A percentile compares a stretch with the other conserved stretches of the same genome.
Evolutionary conservation across 2,888 invertebrate genomes (phyloP).

Genomic region (Lepetodrilus schrolli): DNA sequence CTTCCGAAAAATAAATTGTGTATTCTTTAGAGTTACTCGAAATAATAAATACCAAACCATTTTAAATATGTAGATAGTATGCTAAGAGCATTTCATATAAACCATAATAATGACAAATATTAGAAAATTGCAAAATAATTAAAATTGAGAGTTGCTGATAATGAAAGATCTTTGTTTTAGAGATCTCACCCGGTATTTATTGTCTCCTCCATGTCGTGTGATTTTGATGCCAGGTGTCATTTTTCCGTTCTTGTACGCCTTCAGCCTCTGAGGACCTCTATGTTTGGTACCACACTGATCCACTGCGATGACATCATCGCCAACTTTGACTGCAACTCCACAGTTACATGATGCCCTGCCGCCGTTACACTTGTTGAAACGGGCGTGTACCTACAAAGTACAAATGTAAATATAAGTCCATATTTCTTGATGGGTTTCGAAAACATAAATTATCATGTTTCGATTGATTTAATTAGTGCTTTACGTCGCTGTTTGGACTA

Average conservation of each 20-base stretch:
- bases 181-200: slow-evolving; percentile 48
- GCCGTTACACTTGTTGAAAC: slow-evolving; percentile 42
- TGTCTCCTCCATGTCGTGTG: slow-evolving; percentile 42
- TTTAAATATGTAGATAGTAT: no score
- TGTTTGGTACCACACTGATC: slow-evolving; percentile 46
- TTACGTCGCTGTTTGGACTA: no score
- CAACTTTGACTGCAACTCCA: slow-evolving; percentile 45
- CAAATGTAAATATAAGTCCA: neutral
- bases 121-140: no score
- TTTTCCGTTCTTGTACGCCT: slow-evolving; percentile 44
- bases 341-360: slow-evolving; percentile 49
- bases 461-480: no score
- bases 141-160: no score
- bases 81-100: no score
- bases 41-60: no score
- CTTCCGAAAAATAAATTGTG: no score
- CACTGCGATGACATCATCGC: slow-evolving; percentile 49
- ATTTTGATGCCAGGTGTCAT: slow-evolving; percentile 48
- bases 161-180: no score
- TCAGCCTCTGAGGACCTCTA: slow-evolving; percentile 37
- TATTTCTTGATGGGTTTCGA: neutral
- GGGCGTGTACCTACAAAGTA: slow-evolving; percentile 41
- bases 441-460: no score
- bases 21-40: no score
- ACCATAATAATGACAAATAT: no score